These are phyloP conservation scores for Spisula subtruncata DNA, from an alignment of 2,888 invertebrate genomes.

Conservation along the genomic window DNA sequence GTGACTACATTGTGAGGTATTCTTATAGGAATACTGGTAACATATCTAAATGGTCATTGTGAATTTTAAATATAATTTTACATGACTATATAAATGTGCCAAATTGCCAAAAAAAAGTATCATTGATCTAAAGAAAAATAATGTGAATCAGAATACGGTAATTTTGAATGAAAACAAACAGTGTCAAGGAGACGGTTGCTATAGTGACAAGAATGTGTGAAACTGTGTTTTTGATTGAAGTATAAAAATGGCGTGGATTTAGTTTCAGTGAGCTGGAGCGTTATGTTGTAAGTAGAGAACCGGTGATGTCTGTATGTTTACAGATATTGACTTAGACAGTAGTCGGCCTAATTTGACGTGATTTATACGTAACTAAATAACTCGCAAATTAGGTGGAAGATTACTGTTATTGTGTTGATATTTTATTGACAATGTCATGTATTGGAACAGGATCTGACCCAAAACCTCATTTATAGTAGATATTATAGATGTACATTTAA, in stretches of 20 bases:
- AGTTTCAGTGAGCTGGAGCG: background rate
- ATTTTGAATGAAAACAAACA: background rate
- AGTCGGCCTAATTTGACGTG: constrained; percentile 2
- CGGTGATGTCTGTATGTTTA: constrained; percentile 17
- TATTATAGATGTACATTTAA: constrained; percentile 40
- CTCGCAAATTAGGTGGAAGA: background rate
- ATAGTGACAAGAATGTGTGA: constrained; percentile 17
- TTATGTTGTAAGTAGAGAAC: background rate
- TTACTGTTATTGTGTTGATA: constrained; percentile 18
- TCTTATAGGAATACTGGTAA: constrained; percentile 29
- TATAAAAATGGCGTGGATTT: constrained; percentile 14
- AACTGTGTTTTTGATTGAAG: constrained; percentile 11
- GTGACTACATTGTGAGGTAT: constrained; percentile 1
- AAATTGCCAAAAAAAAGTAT: constrained; percentile 66
- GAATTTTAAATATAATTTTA: constrained; percentile 19
- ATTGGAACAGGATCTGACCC: constrained; percentile 29
- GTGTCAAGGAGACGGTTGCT: constrained; percentile 16
- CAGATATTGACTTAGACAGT: background rate
- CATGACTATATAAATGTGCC: constrained; percentile 59
- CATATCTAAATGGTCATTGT: background rate
- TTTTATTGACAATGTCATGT: constrained; percentile 11
- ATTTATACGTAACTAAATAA: background rate
- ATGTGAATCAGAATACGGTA: no score
- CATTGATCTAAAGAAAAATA: constrained; percentile 22
- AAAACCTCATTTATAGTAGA: constrained; percentile 43